phyloP scores from a whole-genome alignment of 2,113 vertebrate species.

The Catharus minimus region DNA sequence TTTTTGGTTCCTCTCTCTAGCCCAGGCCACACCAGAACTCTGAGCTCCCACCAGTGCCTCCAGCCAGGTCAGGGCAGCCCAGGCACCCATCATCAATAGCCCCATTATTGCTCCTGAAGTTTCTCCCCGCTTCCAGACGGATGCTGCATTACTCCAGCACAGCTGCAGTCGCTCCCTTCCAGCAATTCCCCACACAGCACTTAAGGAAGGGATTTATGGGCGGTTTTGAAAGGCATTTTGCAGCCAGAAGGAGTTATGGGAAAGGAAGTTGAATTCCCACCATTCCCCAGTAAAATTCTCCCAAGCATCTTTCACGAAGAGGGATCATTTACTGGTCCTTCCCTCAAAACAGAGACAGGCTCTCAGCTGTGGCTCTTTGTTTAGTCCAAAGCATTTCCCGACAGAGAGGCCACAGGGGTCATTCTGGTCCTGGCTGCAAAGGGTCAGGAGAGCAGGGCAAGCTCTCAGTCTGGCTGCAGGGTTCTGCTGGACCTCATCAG shows the following conservation, averaged over 20 bases:
- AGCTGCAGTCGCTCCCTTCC: slow-evolving; percentile 62
- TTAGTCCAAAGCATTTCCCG: background rate
- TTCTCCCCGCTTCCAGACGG: background rate
- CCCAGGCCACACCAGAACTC: background rate
- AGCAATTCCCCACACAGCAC: slow-evolving; percentile 53
- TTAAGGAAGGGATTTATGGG: slow-evolving; percentile 57
- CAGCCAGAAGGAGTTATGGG: slow-evolving; percentile 20
- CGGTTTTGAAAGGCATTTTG: slow-evolving; percentile 48
- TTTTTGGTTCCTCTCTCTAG: background rate
- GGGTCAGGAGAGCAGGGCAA: background rate
- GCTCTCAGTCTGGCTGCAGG: background rate
- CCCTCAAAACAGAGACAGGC: background rate
- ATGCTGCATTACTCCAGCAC: slow-evolving; percentile 22
- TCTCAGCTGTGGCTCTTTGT: slow-evolving; percentile 44
- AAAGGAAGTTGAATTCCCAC: slow-evolving; percentile 56
- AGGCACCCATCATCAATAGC: background rate
- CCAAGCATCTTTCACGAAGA: background rate
- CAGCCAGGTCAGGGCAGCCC: slow-evolving; percentile 18
- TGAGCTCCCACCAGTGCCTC: background rate
- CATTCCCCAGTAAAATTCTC: slow-evolving; percentile 28
- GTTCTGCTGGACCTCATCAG: background rate
- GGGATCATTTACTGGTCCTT: slow-evolving; percentile 7
- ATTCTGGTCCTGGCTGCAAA: background rate
- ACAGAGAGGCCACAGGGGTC: slow-evolving; percentile 13
- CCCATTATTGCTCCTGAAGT: slow-evolving; percentile 25